phyloP scores from a whole-genome alignment of 2,888 invertebrate genomes.

The Acrobeloides nanus region DNA sequence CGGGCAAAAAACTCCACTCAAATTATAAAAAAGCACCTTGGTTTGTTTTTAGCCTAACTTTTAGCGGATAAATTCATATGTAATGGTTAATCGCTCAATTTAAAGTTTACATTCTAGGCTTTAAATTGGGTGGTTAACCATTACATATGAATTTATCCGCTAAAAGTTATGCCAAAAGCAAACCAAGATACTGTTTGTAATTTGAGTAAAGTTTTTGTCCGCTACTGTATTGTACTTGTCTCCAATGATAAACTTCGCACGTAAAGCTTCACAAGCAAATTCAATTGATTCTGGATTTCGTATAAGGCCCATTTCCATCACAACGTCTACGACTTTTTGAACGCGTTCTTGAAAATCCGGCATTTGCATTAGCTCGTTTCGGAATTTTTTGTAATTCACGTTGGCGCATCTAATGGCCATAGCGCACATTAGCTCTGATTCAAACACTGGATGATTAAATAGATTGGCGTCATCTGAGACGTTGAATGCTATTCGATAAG shows the following conservation, averaged over 20 bases:
- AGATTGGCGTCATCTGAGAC: slow-evolving; percentile 54
- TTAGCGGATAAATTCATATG: no score
- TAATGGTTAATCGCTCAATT: no score
- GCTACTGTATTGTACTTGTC: slow-evolving; percentile 45
- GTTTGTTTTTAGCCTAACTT: no score
- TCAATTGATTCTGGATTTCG: slow-evolving; percentile 49
- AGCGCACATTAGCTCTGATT: slow-evolving; percentile 67
- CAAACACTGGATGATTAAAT: slow-evolving; percentile 53
- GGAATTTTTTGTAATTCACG: slow-evolving; percentile 65
- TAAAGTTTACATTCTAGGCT: no score
- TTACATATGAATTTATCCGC: no score
- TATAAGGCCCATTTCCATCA: slow-evolving; percentile 61
- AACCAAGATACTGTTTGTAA: no score
- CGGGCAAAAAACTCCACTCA: no score
- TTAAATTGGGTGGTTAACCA: no score
- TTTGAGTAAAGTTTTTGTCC: no score
- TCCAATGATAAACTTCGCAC: slow-evolving; percentile 52
- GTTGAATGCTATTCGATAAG: slow-evolving; percentile 52
- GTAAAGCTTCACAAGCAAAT: slow-evolving; percentile 52
- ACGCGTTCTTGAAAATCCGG: slow-evolving; percentile 64
- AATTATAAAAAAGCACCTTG: no score
- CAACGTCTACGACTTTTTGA: slow-evolving; percentile 59
- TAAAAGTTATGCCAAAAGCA: no score
- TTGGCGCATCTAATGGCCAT: slow-evolving; percentile 72
- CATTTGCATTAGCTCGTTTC: slow-evolving; percentile 62